Base-by-base conservation (phyloP, 23 tunicate species). In the Ascidia mentula region DNA sequence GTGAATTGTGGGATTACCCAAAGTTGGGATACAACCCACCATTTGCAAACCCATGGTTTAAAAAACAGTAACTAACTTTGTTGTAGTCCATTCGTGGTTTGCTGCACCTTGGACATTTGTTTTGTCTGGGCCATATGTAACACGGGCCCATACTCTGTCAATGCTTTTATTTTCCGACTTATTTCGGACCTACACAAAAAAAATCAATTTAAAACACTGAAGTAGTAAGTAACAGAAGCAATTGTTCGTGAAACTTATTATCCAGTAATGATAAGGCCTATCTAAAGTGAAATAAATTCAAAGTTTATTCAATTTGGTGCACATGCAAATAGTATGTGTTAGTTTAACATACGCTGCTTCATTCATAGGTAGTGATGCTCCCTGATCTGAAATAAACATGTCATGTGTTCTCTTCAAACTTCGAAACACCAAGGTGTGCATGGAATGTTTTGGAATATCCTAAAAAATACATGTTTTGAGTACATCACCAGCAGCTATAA, bases 301-400 rank as follows among this genome's bases (percentile, higher is more conserved):
- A n/a, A n/a, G n/a, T n/a, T 42, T 9, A 42, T 42, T 9, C 53
- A 12, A 42, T 42, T 42, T 9, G 53, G 12, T 9, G 15, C 53
- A 9, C 65, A 5, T 5, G 65, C 22, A 9, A 53, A 53, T 20
- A 53, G 1, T 53, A 6, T 9, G n/a, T n/a, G 18, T 28, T 45
- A 38, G 45, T 24, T 38, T 34, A 38, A 59, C 84, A 72, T 72
- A 84, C 85, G 84, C 79, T 36, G 40, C 72, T 15, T 91, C 90
- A 33, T 85, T 82, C 28, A 40, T 34, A n/a, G 92, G 86, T 8
- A 93, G 34, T 0, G 89, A 80, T 2, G 92, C 90, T 5, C 80
- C 98, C 35, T 88, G 94, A 65, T 95, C 98, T 0, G 98, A 89
- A 40, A 89, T 89, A 46, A 95, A 95, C 91, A 89, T 95, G 73